Evolutionary conservation across 2,797 vertebrate genomes (phyloP).

Genomic region (Lycodopsis pacificus): DNA sequence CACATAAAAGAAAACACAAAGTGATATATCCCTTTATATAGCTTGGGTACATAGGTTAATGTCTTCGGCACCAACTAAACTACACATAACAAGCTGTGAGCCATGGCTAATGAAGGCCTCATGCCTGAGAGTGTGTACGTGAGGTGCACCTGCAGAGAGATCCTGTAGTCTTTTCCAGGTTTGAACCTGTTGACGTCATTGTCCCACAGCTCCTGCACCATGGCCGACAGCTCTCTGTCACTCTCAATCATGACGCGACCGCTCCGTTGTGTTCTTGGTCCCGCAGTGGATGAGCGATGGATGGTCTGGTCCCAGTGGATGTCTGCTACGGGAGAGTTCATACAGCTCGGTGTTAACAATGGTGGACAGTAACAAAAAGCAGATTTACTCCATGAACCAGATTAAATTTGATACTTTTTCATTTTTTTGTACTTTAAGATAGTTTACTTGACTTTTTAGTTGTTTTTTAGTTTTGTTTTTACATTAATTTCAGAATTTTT

Average conservation of each 20-base stretch:
- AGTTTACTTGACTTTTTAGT: neutral
- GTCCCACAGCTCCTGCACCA: slow-evolving; percentile 87
- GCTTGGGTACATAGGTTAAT: neutral
- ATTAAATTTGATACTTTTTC: neutral
- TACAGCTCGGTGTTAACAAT: neutral
- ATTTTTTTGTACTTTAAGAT: neutral
- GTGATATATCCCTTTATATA: neutral
- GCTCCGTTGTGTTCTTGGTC: slow-evolving; percentile 21
- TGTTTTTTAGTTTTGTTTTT: too few species aligned
- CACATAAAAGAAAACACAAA: neutral
- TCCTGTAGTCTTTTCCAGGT: slow-evolving; percentile 86
- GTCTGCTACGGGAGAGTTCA: slow-evolving; percentile 2
- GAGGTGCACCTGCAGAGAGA: slow-evolving; percentile 83
- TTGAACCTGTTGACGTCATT: slow-evolving; percentile 84
- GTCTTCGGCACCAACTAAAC: neutral
- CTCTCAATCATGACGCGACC: slow-evolving; percentile 79
- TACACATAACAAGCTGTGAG: neutral
- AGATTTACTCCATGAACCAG: neutral
- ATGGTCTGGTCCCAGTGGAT: slow-evolving; percentile 4
- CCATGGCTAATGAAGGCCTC: neutral
- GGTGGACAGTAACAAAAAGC: neutral
- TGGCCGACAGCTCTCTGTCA: slow-evolving; percentile 82
- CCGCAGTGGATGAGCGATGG: slow-evolving; percentile 25
- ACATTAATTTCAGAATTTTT: neutral
- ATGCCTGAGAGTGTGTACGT: slow-evolving; percentile 3